phyloP scores from a whole-genome alignment of 2,888 invertebrate species.

The Listrodromus nycthemerus region DNA sequence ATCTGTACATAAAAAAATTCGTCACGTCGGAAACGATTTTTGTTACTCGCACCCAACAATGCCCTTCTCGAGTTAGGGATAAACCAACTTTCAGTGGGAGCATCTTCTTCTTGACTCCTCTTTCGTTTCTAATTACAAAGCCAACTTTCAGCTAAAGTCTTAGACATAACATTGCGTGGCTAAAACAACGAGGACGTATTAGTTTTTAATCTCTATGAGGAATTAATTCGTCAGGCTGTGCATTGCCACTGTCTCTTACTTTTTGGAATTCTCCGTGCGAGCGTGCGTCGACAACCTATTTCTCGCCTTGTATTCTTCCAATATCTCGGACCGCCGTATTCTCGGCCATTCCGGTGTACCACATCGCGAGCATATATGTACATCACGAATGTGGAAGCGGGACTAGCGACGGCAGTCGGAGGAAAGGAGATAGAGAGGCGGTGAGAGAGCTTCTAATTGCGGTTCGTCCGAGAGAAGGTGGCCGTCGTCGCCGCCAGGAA shows the following conservation, averaged over 20 bases:
- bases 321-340: neutral
- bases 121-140: too few species aligned
- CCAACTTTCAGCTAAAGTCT: too few species aligned
- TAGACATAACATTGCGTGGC: too few species aligned
- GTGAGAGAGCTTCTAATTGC: slow-evolving; percentile 65
- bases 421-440: slow-evolving; percentile 45
- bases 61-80: too few species aligned
- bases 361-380: slow-evolving; percentile 35
- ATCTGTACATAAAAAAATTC: too few species aligned
- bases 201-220: neutral
- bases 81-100: too few species aligned
- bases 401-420: neutral
- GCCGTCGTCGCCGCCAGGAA: slow-evolving; percentile 25
- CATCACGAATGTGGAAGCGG: slow-evolving; percentile 4
- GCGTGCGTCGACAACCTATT: neutral
- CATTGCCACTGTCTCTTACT: neutral
- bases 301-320: neutral
- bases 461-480: slow-evolving; percentile 63
- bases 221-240: neutral
- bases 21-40: too few species aligned
- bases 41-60: too few species aligned
- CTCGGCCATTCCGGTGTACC: slow-evolving; percentile 18
- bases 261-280: neutral
- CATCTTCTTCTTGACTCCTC: too few species aligned
- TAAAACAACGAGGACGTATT: neutral